A percentile compares a stretch with the other conserved stretches of the same genome.
These are phyloP conservation scores for Dicyrtoma fusca DNA, from an alignment of 2,888 invertebrate genomes.

Conservation along the genomic window DNA sequence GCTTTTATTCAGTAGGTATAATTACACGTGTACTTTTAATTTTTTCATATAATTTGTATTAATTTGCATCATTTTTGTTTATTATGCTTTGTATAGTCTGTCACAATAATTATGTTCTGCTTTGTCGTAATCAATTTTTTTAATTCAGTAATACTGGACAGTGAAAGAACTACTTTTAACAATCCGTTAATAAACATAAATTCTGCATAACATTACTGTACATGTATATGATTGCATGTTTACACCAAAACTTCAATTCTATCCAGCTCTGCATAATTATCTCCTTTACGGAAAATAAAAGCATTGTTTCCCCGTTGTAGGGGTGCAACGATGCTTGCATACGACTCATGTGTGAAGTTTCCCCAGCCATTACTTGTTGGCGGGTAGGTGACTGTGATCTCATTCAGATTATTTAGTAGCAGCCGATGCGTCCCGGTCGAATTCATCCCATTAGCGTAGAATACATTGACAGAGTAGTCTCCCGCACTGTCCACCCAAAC, in stretches of 20 bases:
- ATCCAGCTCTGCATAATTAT: slow-evolving; percentile 43
- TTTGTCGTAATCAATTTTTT: no score
- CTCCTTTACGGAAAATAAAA: slow-evolving; percentile 41
- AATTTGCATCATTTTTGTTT: no score
- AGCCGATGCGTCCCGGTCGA: slow-evolving; percentile 35
- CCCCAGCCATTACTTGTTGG: slow-evolving; percentile 24
- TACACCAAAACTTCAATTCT: slow-evolving; percentile 35
- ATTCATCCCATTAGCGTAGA: slow-evolving; percentile 39
- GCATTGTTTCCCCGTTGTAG: slow-evolving; percentile 51
- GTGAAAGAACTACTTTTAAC: no score
- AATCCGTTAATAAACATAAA: no score
- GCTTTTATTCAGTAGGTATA: no score
- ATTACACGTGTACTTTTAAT: no score
- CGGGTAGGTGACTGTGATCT: slow-evolving; percentile 28
- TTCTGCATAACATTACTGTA: no score
- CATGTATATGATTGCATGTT: background rate
- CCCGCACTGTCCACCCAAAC: slow-evolving; percentile 48
- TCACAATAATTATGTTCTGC: no score
- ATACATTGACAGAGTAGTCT: slow-evolving; percentile 41
- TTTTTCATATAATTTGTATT: no score
- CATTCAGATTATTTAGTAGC: slow-evolving; percentile 39
- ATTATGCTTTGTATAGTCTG: no score
- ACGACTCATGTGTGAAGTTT: slow-evolving; percentile 36
- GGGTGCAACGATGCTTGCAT: slow-evolving; percentile 27
- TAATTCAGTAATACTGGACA: no score